Evolutionary conservation across 2,888 invertebrate species (phyloP).

Genomic region (Spodoptera littoralis): DNA sequence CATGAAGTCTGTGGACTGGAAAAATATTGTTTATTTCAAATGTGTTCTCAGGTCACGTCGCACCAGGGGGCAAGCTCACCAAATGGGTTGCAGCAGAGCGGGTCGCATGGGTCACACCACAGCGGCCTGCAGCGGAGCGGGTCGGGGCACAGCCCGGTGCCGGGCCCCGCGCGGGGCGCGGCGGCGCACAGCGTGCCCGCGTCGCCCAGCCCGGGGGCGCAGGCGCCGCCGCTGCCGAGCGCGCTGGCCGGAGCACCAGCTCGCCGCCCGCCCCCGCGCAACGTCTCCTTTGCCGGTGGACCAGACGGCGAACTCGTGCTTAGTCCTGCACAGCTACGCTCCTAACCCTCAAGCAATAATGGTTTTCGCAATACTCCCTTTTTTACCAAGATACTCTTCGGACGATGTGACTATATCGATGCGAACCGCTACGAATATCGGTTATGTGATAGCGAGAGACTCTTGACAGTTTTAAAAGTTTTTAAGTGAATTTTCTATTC

Average conservation of each 20-base stretch:
- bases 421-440: slow-evolving; percentile 62
- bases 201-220: slow-evolving; percentile 44
- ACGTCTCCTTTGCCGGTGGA: slow-evolving; percentile 86
- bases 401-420: slow-evolving; percentile 72
- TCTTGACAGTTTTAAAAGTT: slow-evolving; percentile 61
- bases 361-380: slow-evolving; percentile 70
- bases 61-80: slow-evolving; percentile 58
- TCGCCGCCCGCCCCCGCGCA: slow-evolving; percentile 79
- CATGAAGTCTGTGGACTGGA: no score
- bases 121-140: slow-evolving; percentile 65
- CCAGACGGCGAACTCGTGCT: slow-evolving; percentile 89
- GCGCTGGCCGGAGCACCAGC: slow-evolving; percentile 56
- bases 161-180: slow-evolving; percentile 51
- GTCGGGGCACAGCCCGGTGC: slow-evolving; percentile 34
- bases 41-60: slow-evolving; percentile 51
- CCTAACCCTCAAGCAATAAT: slow-evolving; percentile 84
- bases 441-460: slow-evolving; percentile 75
- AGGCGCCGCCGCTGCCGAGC: slow-evolving; percentile 55
- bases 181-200: slow-evolving; percentile 52
- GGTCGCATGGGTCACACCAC: slow-evolving; percentile 59
- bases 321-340: slow-evolving; percentile 90
- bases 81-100: slow-evolving; percentile 60
- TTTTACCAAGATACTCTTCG: slow-evolving; percentile 59
- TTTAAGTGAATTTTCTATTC: slow-evolving; percentile 74
- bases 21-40: no score